Evolutionary conservation across 2,113 vertebrate species (phyloP), one percentile per base, ranked within the genome.

Genomic region (Zingel zingel): DNA sequence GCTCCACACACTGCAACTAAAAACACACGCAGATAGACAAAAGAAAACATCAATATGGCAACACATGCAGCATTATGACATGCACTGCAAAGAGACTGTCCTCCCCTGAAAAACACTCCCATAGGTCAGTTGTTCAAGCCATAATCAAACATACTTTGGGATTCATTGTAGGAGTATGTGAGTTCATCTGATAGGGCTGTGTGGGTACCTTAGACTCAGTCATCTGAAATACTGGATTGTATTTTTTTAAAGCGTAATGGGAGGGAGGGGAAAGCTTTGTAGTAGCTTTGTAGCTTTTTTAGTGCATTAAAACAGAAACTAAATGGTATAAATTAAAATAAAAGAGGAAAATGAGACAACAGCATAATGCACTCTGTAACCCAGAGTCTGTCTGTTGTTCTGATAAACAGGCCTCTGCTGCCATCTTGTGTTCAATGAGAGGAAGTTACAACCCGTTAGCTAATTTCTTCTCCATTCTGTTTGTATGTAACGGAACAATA

Each of bases 351-450:
- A 21, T 14, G 19, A 47, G 1, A n/a, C 2, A 45, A 12, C 36
- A 47, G 18, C 25, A 30, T n/a, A 15, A 45, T 21, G 50, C 2
- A 21, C 27, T 51, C 7, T 12, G 2, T 5, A 6, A 45, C 36
- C 51, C 18, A 74, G 58, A 16, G 0, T 53, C 15, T 48, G 15
- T 57, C 1, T 48, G 13, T 4, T 14, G 39, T 2, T 69, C 4
- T 16, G 50, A 1, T 25, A 45, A 48, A 50, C 15, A 30, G 13
- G 8, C 9, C 4, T 89, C 51, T 89, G 67, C 66, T 79, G 82
- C 84, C 85, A 61, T 3, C 87, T 8, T n/a, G 79, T 87, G 89
- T 33, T 77, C 68, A 85, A 1, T 9, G 1, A 36, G 18, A 15
- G 5, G 15, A 2, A 16, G 1, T 65, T 11, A 18, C 16, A 69